Conservation (phyloP, 2,888 invertebrate genomes). For the Ectemnius cavifrons region DNA sequence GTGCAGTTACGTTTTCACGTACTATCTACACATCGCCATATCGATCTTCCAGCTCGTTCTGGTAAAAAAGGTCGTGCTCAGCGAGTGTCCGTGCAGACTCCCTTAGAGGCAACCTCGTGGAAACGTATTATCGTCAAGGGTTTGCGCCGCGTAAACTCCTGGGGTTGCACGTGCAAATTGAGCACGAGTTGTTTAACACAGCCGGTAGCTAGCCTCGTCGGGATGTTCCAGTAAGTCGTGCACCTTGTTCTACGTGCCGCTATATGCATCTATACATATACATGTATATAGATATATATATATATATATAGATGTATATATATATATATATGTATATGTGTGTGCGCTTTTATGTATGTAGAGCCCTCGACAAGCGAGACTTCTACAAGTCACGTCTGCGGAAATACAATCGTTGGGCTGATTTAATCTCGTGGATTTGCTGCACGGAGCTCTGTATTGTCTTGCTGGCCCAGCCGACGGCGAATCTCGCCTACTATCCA, state of each 20-base stretch:
- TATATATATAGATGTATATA: conserved; percentile 20
- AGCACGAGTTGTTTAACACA: conserved; percentile 65
- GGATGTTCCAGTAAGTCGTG: conserved; percentile 47
- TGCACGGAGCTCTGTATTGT: conserved; percentile 37
- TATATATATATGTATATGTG: conserved; percentile 1
- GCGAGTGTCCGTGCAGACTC: conserved; percentile 41
- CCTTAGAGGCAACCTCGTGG: conserved; percentile 50
- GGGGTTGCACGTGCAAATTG: conserved; percentile 65
- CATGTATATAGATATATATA: too few relatives aligned
- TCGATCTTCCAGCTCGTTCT: conserved; percentile 36
- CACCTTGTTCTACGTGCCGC: conserved; percentile 47
- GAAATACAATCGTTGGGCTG: conserved; percentile 63
- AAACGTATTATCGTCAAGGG: conserved; percentile 62
- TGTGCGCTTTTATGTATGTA: conserved; percentile 17
- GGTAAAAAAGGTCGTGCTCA: conserved; percentile 46
- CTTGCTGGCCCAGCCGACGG: conserved; percentile 34
- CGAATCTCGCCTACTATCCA: conserved; percentile 19
- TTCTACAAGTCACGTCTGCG: conserved; percentile 60
- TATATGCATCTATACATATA: neutral
- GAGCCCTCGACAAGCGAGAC: conserved; percentile 39
- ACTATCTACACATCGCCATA: conserved; percentile 19
- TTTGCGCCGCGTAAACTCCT: conserved; percentile 62
- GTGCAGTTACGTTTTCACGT: conserved; percentile 2
- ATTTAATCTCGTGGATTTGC: conserved; percentile 59
- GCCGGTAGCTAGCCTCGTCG: conserved; percentile 54